Conservation (phyloP, 2,113 vertebrate genomes). For the Hemibagrus wyckioides region DNA sequence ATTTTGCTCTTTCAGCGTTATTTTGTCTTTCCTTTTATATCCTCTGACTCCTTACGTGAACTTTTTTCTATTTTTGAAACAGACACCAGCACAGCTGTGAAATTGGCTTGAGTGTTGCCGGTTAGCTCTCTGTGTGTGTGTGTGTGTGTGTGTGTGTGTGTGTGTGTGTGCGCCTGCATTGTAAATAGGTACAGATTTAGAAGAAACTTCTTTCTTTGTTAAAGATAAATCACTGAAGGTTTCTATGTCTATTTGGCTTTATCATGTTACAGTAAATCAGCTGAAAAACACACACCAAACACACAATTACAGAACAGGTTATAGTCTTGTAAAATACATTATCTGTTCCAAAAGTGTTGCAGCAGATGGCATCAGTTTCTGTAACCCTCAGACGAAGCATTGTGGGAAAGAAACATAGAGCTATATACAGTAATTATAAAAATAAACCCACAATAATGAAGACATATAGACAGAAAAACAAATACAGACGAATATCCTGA, state of each 20-base stretch:
- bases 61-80: conserved; percentile 30
- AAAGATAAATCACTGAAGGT: not conserved
- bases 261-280: not conserved
- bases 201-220: not conserved
- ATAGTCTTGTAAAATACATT: not conserved
- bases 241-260: not conserved
- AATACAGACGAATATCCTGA: not conserved
- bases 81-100: not conserved
- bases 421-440: not conserved
- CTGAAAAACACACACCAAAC: not conserved
- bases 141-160: not conserved
- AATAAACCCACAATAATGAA: not conserved
- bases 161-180: not conserved
- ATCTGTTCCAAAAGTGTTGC: not conserved
- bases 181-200: not conserved
- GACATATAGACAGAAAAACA: not conserved
- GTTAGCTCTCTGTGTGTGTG: not conserved
- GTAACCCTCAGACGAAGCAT: not conserved
- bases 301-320: not conserved
- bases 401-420: not conserved
- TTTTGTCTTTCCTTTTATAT: conserved; percentile 19
- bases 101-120: not conserved
- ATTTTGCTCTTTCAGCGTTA: not conserved
- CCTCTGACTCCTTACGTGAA: conserved; percentile 23
- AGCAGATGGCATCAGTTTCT: conserved; percentile 12